A percentile compares a stretch with the other conserved stretches of the same genome.
phyloP scores from a whole-genome alignment of 2,797 vertebrate species.

The Lindbergichthys nudifrons region DNA sequence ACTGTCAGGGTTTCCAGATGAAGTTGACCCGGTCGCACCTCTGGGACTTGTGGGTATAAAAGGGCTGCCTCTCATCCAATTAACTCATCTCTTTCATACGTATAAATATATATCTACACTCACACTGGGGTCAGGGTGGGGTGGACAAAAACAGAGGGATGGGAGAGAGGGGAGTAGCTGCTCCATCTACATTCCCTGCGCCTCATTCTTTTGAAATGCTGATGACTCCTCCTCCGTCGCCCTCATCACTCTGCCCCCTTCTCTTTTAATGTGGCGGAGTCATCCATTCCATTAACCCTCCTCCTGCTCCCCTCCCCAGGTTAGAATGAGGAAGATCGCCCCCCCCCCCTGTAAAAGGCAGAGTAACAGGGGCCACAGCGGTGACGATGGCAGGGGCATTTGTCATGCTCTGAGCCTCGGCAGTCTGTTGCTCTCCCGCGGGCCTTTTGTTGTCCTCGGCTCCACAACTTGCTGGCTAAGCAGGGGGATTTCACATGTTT shows the following conservation, averaged over 20 bases:
- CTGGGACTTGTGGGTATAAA: constrained; percentile 57
- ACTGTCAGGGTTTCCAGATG: constrained; percentile 46
- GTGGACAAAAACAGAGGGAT: constrained; percentile 49
- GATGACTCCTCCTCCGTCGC: constrained; percentile 73
- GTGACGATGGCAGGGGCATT: constrained; percentile 82
- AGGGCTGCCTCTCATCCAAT: constrained; percentile 64
- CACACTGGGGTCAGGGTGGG: constrained; percentile 3
- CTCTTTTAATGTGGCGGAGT: constrained; percentile 75
- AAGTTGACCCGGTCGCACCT: constrained; percentile 61
- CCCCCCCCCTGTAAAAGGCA: constrained; percentile 53
- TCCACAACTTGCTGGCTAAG: constrained; percentile 88
- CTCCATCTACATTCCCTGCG: constrained; percentile 61
- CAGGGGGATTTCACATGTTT: constrained; percentile 85
- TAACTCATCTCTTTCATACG: constrained; percentile 54
- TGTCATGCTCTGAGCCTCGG: constrained; percentile 84
- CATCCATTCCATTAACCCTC: constrained; percentile 82
- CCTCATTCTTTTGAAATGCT: constrained; percentile 81
- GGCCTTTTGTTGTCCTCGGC: constrained; percentile 87
- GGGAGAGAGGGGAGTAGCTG: constrained; percentile 45
- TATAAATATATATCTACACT: constrained; percentile 9
- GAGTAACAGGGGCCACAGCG: constrained; percentile 66
- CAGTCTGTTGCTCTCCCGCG: constrained; percentile 84
- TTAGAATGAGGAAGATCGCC: constrained; percentile 61
- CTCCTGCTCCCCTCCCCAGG: constrained; percentile 61
- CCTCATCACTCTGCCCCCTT: constrained; percentile 69